These are phyloP conservation scores for Nycteola revayana DNA, from an alignment of 2,888 invertebrate species.

Conservation along the genomic window DNA sequence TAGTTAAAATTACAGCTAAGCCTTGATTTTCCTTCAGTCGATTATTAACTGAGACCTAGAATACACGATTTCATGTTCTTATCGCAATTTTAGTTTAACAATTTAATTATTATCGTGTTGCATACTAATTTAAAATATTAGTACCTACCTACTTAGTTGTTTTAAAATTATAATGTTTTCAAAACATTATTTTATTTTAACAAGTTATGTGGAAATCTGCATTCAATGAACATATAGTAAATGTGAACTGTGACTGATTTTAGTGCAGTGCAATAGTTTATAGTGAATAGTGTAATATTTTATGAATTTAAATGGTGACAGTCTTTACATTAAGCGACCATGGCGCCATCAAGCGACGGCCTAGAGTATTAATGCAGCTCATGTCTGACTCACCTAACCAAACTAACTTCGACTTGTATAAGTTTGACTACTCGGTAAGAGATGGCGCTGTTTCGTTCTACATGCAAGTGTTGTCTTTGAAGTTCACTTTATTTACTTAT, in stretches of 20 bases:
- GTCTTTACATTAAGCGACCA: slow-evolving; percentile 84
- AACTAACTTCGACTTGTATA: slow-evolving; percentile 37
- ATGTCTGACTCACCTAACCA: slow-evolving; percentile 54
- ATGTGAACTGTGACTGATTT: slow-evolving; percentile 19
- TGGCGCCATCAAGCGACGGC: slow-evolving; percentile 82
- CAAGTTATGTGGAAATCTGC: slow-evolving; percentile 8
- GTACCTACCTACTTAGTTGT: not conserved
- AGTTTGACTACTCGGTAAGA: slow-evolving; percentile 74
- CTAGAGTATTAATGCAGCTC: slow-evolving; percentile 73
- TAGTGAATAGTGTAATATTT: slow-evolving; percentile 40
- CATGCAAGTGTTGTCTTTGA: too few relatives aligned
- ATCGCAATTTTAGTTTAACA: too few relatives aligned
- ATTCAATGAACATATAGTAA: slow-evolving; percentile 18
- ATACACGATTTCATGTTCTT: slow-evolving; percentile 44
- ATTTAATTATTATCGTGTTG: too few relatives aligned
- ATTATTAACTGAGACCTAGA: slow-evolving; percentile 50
- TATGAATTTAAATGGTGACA: slow-evolving; percentile 84
- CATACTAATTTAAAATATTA: too few relatives aligned
- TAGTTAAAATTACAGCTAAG: slow-evolving; percentile 67
- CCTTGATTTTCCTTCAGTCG: slow-evolving; percentile 74
- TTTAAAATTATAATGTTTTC: slow-evolving; percentile 27
- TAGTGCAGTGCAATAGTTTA: slow-evolving; percentile 25
- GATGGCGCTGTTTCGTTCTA: slow-evolving; percentile 73
- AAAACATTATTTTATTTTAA: slow-evolving; percentile 18
- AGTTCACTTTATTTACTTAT: not conserved